A percentile compares a stretch with the other conserved stretches of the same genome.
These are phyloP conservation scores for Malurus melanocephalus DNA, from an alignment of 2,113 vertebrate species.

Conservation along the genomic window DNA sequence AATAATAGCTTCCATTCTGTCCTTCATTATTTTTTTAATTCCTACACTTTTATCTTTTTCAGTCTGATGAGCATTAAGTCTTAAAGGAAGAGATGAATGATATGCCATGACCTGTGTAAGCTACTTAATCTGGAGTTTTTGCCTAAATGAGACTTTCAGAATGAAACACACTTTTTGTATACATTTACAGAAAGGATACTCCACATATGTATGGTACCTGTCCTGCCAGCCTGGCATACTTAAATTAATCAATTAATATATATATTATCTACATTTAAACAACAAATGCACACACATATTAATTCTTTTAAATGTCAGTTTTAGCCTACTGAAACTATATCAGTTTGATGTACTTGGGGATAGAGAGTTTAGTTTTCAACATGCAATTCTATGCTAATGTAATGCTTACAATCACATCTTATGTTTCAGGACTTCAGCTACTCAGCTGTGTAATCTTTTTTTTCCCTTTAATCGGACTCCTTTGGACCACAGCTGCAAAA, in stretches of 20 bases:
- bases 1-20: not conserved
- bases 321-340: not conserved
- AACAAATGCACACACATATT: not conserved
- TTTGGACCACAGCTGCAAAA: conserved; percentile 5
- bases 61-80: not conserved
- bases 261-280: not conserved
- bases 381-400: not conserved
- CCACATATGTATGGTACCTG: not conserved
- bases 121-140: not conserved
- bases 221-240: not conserved
- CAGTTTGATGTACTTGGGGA: not conserved
- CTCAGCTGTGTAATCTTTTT: conserved; percentile 18
- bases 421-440: not conserved
- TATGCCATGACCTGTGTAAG: not conserved
- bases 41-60: not conserved
- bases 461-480: not conserved
- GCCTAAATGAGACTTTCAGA: not conserved
- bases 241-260: not conserved
- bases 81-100: not conserved
- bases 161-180: not conserved
- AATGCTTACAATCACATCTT: not conserved
- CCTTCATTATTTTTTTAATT: not conserved
- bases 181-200: not conserved
- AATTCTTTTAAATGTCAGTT: not conserved
- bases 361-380: not conserved